Evolutionary conservation across 2,888 invertebrate genomes (phyloP), one percentile per base, ranked within the genome.

Genomic region (Dioctria linearis): DNA sequence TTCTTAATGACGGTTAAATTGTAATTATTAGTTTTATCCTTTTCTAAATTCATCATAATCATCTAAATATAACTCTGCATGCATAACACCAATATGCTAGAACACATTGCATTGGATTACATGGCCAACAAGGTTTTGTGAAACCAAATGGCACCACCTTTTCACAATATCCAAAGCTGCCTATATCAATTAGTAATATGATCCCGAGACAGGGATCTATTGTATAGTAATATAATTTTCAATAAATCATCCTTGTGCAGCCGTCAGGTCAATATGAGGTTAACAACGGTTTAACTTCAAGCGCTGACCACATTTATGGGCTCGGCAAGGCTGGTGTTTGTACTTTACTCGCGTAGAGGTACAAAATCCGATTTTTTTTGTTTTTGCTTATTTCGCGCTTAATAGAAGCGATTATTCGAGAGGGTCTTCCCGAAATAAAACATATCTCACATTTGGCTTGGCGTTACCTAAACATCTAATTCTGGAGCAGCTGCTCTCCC

Each of bases 401-500:
- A 13, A 37, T 49, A 71, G 66, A 4, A 37, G 42, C 40, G 65
- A 49, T 69, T 46, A 69, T 54, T 54, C 73, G 25, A 39, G 71
- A 73, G 59, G 59, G 59, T 43, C 57, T 57, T 43, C 57, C 43
- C 57, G 43, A 75, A 75, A 75, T 61, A 75, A 42, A 59, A 75
- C 75, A 61, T 59, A 75, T 43, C 43, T 57, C 75, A 75, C 46
- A 75, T 75, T 57, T 61, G 25, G 25, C 25, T 25, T 25, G 25
- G 25, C 25, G 25, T 25, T 73, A 54, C 59, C 75, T 57, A 59
- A 75, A 59, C 57, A n/a, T 59, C 75, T 75, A 75, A 75, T 61
- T 75, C 43, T 75, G 61, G 61, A 42, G 43, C 75, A 75, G 75
- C 75, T 75, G 75, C 75, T 75, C 75, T 75, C 59, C 75, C 57